Conservation (phyloP, 2,113 vertebrate genomes). For the Rhizomys pruinosus region DNA sequence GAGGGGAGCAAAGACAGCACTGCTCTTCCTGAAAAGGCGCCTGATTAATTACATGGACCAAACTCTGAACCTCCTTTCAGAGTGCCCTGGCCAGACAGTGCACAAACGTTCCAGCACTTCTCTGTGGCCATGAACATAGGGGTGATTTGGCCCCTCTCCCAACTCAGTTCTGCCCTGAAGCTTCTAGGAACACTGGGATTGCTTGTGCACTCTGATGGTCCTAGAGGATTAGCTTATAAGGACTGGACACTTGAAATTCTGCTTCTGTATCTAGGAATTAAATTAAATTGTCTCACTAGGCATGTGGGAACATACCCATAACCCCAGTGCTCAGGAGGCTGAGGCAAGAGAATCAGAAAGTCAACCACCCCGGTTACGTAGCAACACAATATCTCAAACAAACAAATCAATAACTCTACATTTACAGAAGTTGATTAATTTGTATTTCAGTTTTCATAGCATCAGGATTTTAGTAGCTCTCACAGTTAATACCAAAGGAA, state of each 20-base stretch:
- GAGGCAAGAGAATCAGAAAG: neutral
- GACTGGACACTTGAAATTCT: neutral
- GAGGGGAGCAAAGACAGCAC: neutral
- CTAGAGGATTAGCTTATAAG: neutral
- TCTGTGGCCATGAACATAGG: too few species aligned
- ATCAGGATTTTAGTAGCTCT: neutral
- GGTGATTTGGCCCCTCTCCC: neutral
- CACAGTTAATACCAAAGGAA: neutral
- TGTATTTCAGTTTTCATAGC: neutral
- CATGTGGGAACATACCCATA: neutral
- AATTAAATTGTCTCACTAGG: neutral
- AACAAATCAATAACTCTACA: neutral
- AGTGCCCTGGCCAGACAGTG: neutral
- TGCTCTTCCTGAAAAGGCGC: neutral
- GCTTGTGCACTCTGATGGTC: neutral
- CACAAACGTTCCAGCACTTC: neutral
- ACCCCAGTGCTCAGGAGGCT: neutral
- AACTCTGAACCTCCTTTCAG: neutral
- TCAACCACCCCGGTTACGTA: neutral
- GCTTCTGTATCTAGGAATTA: neutral
- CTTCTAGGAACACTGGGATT: neutral
- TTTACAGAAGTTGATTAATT: constrained; percentile 8
- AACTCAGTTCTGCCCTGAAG: neutral
- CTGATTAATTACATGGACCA: neutral
- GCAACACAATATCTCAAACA: neutral